phyloP scores from a whole-genome alignment of 1,140 invertebrate species.

The Orius insidiosus region DNA sequence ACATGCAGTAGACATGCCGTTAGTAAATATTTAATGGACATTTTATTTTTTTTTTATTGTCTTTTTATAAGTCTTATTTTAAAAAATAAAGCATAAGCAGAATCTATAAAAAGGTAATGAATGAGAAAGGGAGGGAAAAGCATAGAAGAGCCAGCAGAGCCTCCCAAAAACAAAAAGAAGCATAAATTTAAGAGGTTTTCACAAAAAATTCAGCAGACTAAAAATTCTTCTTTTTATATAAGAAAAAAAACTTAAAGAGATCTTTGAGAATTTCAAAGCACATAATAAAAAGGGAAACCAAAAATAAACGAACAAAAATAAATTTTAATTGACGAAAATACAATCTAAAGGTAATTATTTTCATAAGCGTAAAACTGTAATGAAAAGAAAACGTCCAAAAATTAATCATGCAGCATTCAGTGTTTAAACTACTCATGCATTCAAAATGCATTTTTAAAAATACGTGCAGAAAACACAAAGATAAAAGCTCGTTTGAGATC shows the following conservation, averaged over 20 bases:
- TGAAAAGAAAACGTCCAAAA: slow-evolving; percentile 23
- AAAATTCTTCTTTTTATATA: too few species aligned
- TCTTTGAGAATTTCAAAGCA: background rate
- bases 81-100: too few species aligned
- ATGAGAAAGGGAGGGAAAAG: too few species aligned
- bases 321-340: slow-evolving; percentile 18
- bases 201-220: too few species aligned
- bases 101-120: too few species aligned
- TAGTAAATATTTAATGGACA: background rate
- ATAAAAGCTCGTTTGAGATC: too few species aligned
- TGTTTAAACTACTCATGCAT: background rate
- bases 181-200: too few species aligned
- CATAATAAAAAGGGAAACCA: slow-evolving; percentile 4
- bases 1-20: background rate
- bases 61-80: too few species aligned
- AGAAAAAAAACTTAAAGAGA: too few species aligned
- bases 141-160: too few species aligned
- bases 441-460: background rate
- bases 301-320: slow-evolving; percentile 3
- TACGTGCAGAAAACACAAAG: too few species aligned
- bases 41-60: slow-evolving; percentile 5
- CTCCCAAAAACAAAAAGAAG: too few species aligned
- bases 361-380: slow-evolving; percentile 18
- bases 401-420: background rate
- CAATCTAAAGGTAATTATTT: slow-evolving; percentile 3